Conservation (phyloP, 2,797 vertebrate species). For the Capromys pilorides region DNA sequence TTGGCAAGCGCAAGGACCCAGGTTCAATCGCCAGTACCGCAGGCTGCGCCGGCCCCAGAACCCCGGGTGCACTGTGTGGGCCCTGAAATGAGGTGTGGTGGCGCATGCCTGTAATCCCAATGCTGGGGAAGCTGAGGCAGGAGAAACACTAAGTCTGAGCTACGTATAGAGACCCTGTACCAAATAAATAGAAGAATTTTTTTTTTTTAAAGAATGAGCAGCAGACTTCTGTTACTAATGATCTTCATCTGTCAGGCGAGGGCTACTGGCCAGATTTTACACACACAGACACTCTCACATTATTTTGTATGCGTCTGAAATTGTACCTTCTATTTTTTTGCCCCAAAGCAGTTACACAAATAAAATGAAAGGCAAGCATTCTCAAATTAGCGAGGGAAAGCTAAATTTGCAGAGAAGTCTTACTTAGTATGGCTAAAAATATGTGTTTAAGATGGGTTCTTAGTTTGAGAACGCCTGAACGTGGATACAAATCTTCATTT, state of each 20-base stretch:
- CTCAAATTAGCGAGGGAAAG: not conserved
- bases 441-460: not conserved
- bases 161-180: too few species aligned
- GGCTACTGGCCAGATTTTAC: not conserved
- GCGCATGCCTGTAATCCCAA: too few species aligned
- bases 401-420: not conserved
- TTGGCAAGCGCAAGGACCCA: not conserved
- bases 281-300: accelerated
- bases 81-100: too few species aligned
- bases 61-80: too few species aligned
- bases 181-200: too few species aligned
- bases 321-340: conserved; percentile 9
- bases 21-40: not conserved
- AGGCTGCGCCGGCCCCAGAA: too few species aligned
- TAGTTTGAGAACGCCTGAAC: not conserved
- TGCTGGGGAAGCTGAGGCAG: too few species aligned
- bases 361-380: not conserved
- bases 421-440: not conserved
- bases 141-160: too few species aligned
- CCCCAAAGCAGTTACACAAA: conserved; percentile 24
- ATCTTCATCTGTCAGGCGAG: not conserved
- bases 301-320: not conserved
- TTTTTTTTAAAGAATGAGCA: not conserved
- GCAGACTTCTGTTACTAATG: not conserved
- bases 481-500: not conserved